These are phyloP conservation scores for Hydropsyche tenuis DNA, from an alignment of 1,140 invertebrate genomes.

Conservation along the genomic window DNA sequence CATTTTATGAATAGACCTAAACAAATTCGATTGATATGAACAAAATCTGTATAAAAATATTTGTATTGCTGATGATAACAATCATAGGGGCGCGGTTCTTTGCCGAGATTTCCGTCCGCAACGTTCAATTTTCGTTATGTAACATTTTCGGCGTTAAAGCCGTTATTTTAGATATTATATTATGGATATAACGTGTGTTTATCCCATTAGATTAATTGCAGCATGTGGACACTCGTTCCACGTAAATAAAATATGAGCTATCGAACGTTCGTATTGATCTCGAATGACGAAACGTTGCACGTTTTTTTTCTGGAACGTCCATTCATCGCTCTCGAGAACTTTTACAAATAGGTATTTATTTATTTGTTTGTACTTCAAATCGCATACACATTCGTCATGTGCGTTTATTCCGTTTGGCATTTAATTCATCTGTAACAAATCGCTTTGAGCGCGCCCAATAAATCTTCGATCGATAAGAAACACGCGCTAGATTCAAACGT, in stretches of 20 bases:
- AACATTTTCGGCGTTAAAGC: neutral
- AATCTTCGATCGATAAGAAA: no score
- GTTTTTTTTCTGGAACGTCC: no score
- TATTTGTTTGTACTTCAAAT: no score
- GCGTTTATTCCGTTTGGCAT: no score
- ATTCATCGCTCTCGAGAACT: no score
- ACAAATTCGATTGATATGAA: neutral
- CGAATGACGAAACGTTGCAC: neutral
- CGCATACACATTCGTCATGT: no score
- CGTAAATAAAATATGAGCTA: neutral
- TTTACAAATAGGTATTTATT: no score
- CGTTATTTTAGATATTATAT: neutral
- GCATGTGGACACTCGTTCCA: neutral
- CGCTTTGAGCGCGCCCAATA: no score
- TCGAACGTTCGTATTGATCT: neutral
- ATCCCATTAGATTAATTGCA: slow-evolving; percentile 17
- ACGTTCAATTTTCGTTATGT: neutral
- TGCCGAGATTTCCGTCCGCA: neutral
- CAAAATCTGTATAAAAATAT: neutral
- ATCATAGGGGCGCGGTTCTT: neutral
- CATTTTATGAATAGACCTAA: no score
- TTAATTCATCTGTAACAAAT: no score
- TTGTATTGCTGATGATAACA: slow-evolving; percentile 5
- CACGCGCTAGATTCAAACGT: no score
- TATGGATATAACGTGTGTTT: neutral